Evolutionary conservation across 2,113 vertebrate genomes (phyloP), one percentile per base, ranked within the genome.

Genomic region (Cavia aperea): DNA sequence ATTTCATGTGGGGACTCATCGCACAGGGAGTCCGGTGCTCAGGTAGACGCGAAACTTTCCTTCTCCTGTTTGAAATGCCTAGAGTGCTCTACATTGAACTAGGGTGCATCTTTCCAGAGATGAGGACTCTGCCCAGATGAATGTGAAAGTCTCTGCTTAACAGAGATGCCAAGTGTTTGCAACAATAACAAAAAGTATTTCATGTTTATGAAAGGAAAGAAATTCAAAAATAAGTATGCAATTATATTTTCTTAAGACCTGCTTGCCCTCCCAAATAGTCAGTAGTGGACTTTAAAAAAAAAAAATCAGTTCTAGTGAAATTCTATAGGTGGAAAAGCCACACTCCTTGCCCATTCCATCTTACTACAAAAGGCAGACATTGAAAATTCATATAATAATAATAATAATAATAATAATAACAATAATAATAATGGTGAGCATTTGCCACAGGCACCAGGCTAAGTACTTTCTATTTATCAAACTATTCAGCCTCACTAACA

Each of bases 1-100:
- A 99, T 97, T 99, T 99, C 97, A 99, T 99, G 99, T 99, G 99
- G 99, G 99, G 99, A 73, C 99, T 99, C 95, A 99, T 99, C 66
- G 99, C 99, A 97, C 99, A 99, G 97, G 99, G 99, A 75, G 99
- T 99, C 96, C 98, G 98, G 84, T 99, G 99, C 97, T 99, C 99
- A 99, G 99, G 99, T 99, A 99, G 70, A 65, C 31, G 66, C 4
- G 31, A 58, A 1, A 19, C 11, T 91, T 81, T 29, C 68, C 36
- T 83, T 70, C 21, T 81, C 70, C 60, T 95, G 94, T 91, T 68
- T 33, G 39, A 11, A 23, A 11, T 77, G 60, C 58, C 16, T 54
- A 1, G 91, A 86, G 29, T 54, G 43, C 24, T 46, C 72, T 11
- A 7, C 31, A 78, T 13, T 68, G 84, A 75, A 21, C 24, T 58